A percentile compares a stretch with the other conserved stretches of the same genome.
Conservation (phyloP, 2,113 vertebrate species). For the Rhagologus leucostigma region DNA sequence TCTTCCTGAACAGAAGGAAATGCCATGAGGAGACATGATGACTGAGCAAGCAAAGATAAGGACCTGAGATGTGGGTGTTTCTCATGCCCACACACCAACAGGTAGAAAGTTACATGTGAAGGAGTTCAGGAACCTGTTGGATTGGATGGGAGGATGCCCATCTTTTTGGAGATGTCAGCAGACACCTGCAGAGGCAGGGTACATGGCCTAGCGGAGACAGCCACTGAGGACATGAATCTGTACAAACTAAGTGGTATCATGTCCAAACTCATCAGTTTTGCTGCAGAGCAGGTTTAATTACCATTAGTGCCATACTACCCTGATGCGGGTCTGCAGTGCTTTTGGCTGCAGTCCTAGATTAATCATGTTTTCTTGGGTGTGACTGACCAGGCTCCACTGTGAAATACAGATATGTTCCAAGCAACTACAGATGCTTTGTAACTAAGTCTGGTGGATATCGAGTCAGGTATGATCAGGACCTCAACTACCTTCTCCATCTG, state of each 20-base stretch:
- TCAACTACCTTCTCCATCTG: neutral
- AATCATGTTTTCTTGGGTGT: neutral
- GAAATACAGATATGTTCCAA: neutral
- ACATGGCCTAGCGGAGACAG: neutral
- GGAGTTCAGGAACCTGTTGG: neutral
- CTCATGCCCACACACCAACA: neutral
- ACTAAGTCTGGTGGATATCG: neutral
- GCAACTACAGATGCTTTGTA: neutral
- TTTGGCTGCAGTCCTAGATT: neutral
- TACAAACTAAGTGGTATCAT: neutral
- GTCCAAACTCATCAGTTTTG: neutral
- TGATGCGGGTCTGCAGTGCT: neutral
- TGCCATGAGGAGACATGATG: neutral
- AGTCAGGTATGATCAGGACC: neutral
- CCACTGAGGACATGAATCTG: rapidly evolving
- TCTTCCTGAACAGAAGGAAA: neutral
- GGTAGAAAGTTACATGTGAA: neutral
- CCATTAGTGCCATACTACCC: neutral
- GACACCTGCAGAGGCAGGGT: neutral
- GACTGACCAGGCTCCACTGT: neutral
- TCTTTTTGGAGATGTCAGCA: neutral
- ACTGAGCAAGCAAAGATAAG: neutral
- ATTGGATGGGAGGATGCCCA: neutral
- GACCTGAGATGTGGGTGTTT: neutral
- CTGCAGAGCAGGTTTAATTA: neutral